Evolutionary conservation across 2,888 invertebrate genomes (phyloP).

Genomic region (Caenorhabditis sulstoni): DNA sequence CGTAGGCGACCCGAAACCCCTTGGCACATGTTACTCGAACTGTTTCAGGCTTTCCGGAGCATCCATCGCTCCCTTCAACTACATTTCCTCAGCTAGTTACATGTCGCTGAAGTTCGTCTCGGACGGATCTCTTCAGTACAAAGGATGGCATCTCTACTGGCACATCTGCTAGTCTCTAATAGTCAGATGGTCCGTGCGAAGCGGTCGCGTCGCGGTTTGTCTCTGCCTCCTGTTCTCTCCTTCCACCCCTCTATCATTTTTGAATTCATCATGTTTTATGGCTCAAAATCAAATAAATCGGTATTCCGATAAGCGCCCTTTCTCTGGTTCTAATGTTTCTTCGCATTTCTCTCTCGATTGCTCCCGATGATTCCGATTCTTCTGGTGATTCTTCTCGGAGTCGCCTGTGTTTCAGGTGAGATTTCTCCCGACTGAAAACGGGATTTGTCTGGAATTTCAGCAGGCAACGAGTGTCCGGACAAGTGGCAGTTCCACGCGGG

Average conservation of each 20-base stretch:
- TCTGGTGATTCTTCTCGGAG: not conserved
- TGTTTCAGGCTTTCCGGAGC: conserved; percentile 48
- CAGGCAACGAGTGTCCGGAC: conserved; percentile 34
- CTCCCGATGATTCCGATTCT: not conserved
- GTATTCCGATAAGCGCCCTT: not conserved
- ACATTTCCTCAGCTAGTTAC: conserved; percentile 39
- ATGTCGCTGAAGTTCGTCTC: conserved; percentile 50
- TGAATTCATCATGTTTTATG: no score
- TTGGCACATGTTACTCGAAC: not conserved
- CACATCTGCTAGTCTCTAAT: conserved; percentile 17
- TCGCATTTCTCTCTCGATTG: not conserved
- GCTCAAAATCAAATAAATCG: no score
- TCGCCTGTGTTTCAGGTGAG: no score
- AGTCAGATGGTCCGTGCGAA: no score
- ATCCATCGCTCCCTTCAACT: conserved; percentile 39
- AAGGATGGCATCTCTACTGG: conserved; percentile 51
- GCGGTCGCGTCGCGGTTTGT: no score
- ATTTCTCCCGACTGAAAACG: no score
- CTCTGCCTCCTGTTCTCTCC: not conserved
- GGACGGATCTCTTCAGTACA: conserved; percentile 39
- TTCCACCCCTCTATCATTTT: no score
- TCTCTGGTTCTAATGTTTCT: not conserved
- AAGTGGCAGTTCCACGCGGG: conserved; percentile 37
- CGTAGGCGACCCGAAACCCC: conserved; percentile 38
- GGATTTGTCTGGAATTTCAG: conserved; percentile 2